Evolutionary conservation across 2,113 vertebrate species (phyloP).

Genomic region (Forbesichthys agassizii): DNA sequence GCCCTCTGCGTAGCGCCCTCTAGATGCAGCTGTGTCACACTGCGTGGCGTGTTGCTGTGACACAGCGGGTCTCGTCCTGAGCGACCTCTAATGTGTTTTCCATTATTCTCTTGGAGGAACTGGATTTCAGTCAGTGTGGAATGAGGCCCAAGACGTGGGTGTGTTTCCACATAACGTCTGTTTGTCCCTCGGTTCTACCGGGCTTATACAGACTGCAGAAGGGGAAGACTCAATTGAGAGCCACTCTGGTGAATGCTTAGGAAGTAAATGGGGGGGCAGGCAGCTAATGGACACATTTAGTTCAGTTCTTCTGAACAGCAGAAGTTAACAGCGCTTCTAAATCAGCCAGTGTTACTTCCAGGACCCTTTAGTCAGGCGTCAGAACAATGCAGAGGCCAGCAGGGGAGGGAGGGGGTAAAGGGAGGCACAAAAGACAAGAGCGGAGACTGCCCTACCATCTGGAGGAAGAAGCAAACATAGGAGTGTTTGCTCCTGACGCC

Average conservation of each 20-base stretch:
- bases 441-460: conserved; percentile 58
- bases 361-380: conserved; percentile 20
- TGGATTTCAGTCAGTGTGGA: conserved; percentile 15
- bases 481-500: conserved; percentile 61
- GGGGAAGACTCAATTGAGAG: conserved; percentile 27
- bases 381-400: conserved; percentile 47
- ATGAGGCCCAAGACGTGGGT: conserved; percentile 47
- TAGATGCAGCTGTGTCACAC: too few relatives aligned
- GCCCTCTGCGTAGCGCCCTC: too few relatives aligned
- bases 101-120: conserved; percentile 11
- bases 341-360: conserved; percentile 58
- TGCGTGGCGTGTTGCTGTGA: too few relatives aligned
- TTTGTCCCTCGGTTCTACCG: conserved; percentile 41
- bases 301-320: conserved; percentile 28
- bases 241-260: conserved; percentile 32
- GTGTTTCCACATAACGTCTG: conserved; percentile 56
- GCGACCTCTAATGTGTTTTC: conserved; percentile 8
- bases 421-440: conserved; percentile 28
- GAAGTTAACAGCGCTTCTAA: conserved; percentile 43
- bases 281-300: conserved; percentile 53
- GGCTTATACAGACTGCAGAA: conserved; percentile 15
- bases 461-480: conserved; percentile 71
- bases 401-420: not conserved
- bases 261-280: conserved; percentile 49
- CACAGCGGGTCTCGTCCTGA: too few relatives aligned